These are phyloP conservation scores for Anastatus disparis DNA, from an alignment of 1,140 invertebrate species.

Conservation along the genomic window DNA sequence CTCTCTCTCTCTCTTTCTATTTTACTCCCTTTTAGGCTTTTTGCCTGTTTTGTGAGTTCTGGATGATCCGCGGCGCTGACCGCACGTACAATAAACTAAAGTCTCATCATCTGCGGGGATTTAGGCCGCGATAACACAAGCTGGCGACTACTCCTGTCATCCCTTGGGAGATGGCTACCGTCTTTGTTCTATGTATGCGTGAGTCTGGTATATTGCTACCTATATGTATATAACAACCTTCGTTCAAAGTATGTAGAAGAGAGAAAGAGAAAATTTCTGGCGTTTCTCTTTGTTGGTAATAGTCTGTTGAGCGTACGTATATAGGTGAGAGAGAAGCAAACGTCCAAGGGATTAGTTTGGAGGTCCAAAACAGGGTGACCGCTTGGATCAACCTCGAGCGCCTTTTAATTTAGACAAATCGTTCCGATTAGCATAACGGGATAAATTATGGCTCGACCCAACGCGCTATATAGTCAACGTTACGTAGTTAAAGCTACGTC, in stretches of 20 bases:
- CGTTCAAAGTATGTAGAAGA: too few species aligned
- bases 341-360: slow-evolving; percentile 16
- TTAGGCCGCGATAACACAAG: slow-evolving; percentile 62
- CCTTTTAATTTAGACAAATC: slow-evolving; percentile 71
- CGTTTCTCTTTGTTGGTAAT: too few species aligned
- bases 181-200: background rate
- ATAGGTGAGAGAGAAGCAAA: too few species aligned
- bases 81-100: slow-evolving; percentile 66
- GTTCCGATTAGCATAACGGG: slow-evolving; percentile 68
- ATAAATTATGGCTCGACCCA: slow-evolving; percentile 60
- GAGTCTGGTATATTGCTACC: too few species aligned
- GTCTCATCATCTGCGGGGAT: slow-evolving; percentile 67
- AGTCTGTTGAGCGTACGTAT: too few species aligned
- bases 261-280: too few species aligned
- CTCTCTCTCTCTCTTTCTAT: too few species aligned
- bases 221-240: too few species aligned
- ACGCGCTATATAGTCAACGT: too few species aligned
- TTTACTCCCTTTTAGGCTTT: slow-evolving; percentile 26
- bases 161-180: slow-evolving; percentile 1
- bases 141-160: background rate
- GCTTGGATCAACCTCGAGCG: slow-evolving; percentile 59
- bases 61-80: slow-evolving; percentile 43
- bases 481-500: too few species aligned
- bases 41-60: slow-evolving; percentile 5
- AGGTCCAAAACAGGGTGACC: slow-evolving; percentile 45